These are phyloP conservation scores for Myotis davidii DNA, from an alignment of 2,113 vertebrate genomes.

Conservation along the genomic window DNA sequence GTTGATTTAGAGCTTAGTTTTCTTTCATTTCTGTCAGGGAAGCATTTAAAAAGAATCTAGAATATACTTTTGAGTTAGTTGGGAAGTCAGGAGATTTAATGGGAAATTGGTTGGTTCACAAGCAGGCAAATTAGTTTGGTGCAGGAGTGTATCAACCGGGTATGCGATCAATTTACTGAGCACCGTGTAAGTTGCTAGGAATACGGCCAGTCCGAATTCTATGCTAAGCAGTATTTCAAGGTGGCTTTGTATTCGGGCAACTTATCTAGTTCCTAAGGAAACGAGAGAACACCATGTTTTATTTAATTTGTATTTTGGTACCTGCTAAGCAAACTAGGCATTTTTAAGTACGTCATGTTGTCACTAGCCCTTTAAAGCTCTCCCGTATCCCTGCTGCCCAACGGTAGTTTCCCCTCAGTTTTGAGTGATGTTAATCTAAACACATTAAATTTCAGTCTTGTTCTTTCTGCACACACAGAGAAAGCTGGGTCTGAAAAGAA, in stretches of 20 bases:
- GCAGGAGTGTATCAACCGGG: background rate
- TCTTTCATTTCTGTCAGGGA: background rate
- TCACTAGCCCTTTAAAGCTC: background rate
- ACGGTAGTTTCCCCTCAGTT: background rate
- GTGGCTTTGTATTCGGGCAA: background rate
- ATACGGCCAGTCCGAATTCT: background rate
- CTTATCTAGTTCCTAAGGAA: constrained; percentile 37
- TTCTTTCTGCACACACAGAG: constrained; percentile 3
- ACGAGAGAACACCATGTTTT: background rate
- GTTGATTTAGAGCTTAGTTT: background rate
- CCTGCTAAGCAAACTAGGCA: background rate
- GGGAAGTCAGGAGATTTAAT: background rate
- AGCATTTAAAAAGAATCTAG: background rate
- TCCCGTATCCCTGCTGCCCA: background rate
- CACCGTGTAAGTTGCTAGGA: background rate
- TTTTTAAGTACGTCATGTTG: constrained; percentile 13
- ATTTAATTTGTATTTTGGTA: constrained; percentile 43
- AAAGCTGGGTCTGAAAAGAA: constrained; percentile 38
- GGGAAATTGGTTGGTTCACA: background rate
- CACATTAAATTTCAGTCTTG: constrained; percentile 28
- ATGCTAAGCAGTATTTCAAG: background rate
- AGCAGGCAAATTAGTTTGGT: background rate
- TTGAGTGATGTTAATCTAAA: constrained; percentile 53
- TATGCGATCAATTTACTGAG: constrained; percentile 49
- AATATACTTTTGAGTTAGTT: background rate